Base-by-base conservation (phyloP, 2,888 invertebrate genomes). In the Petrolisthes cinctipes region DNA sequence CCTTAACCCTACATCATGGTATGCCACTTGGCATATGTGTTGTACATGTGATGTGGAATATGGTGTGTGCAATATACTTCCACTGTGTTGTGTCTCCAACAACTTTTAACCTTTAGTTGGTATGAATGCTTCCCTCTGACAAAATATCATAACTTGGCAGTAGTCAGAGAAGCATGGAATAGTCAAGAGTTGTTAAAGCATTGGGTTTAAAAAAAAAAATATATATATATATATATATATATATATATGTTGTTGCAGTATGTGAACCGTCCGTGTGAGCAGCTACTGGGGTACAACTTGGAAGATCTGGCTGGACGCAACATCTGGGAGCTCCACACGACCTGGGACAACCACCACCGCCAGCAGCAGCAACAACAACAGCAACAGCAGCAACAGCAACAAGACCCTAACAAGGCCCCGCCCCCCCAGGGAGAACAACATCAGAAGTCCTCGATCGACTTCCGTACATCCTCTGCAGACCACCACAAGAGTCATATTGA, bases 211-310 rank as follows among this genome's bases (percentile, higher is more conserved):
- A 37, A 37, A 66, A 66, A 14, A 14, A 11, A 66, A 37, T 37
- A 37, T 37, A 37, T 37, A 37, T 37, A 37, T 37, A 37, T 37
- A 37, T 37, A 37, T 37, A 37, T 37, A 37, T 37, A 37, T 37
- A 37, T 37, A 37, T 37, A 37, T 37, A 37, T 37, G 37, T 37
- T 37, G 20, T 4, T 20, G 3, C 86, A 86, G 86, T 96, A 97
- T 92, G 95, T 97, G 91, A 98, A 98, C 93, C 95, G 96, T 92
- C 95, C 97, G 51, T 96, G 96, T 93, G 97, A 97, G 93, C 95
- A 96, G 90, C 94, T 96, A 91, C 94, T 97, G 91, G 97, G 97
- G 73, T 95, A 94, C 93, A 94, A 94, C 91, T 94, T 94, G 91
- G 95, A 95, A 83, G 95, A 96, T 90, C 93, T 95, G 57, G 91